Percentiles rank a stretch among this genome's conserved stretches.
phyloP scores from a whole-genome alignment of 2,888 invertebrate genomes.

The Drosophila planitibia region DNA sequence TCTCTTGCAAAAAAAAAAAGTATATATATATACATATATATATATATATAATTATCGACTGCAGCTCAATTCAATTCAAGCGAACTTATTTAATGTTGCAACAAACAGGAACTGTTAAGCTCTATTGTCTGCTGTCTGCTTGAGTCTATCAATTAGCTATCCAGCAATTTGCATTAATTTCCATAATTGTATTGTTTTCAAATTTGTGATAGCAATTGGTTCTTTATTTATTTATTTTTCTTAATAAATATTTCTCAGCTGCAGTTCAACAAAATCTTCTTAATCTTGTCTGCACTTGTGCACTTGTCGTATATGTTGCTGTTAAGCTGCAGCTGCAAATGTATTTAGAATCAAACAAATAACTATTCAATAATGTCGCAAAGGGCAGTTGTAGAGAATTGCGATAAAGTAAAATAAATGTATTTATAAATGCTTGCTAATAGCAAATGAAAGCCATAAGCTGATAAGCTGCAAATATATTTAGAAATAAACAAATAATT shows the following conservation, averaged over 20 bases:
- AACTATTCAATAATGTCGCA: too few relatives aligned
- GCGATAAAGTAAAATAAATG: neutral
- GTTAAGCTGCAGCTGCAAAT: too few relatives aligned
- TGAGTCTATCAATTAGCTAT: conserved; percentile 36
- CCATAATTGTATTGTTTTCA: neutral
- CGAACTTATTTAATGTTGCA: conserved; percentile 15
- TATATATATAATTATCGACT: neutral
- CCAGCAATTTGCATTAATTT: conserved; percentile 23
- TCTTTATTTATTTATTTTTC: neutral
- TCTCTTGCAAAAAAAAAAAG: neutral
- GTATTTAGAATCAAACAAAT: too few relatives aligned
- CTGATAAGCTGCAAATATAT: conserved; percentile 25
- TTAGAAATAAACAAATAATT: neutral
- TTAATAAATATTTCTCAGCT: neutral
- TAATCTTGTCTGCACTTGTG: too few relatives aligned
- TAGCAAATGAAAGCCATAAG: neutral
- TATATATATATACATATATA: neutral
- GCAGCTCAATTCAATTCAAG: conserved; percentile 15
- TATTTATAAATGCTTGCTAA: neutral
- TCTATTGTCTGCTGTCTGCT: neutral
- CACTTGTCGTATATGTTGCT: too few relatives aligned
- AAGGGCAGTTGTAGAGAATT: neutral
- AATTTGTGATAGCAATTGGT: neutral
- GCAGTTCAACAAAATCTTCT: neutral
- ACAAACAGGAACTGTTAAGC: conserved; percentile 2